Base-by-base conservation (phyloP, 2,888 invertebrate genomes). In the Nematopogon swammerdamellus region DNA sequence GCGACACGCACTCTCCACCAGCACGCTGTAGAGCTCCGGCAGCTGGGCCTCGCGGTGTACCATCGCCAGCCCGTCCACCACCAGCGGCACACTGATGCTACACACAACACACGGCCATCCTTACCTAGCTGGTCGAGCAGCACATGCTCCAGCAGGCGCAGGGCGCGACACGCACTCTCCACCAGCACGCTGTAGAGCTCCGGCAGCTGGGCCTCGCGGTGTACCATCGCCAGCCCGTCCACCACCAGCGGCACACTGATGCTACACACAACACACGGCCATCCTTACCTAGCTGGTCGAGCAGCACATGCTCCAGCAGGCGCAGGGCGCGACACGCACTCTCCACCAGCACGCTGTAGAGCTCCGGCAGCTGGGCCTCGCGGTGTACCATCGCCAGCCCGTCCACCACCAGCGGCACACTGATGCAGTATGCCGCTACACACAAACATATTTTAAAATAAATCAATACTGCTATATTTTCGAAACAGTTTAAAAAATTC, bases 261-360 rank as follows among this genome's bases (percentile, higher is more conserved):
- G 58, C 70, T 76, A 63, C 70, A 79, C 14, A n/a, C n/a, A n/a
- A n/a, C n/a, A n/a, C n/a, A n/a, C n/a, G n/a, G n/a, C n/a, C n/a
- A n/a, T n/a, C n/a, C n/a, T n/a, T n/a, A 80, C 80, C 79, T 45
- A 86, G 65, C 62, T 85, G 83, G 56, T 82, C 81, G 19, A 83
- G 65, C 46, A 90, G 68, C 19, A 83, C 83, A 58, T 77, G 77
- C 63, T 90, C 88, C 54, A 87, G 76, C 48, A 88, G 70, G 54
- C 84, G 79, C 46, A 92, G 72, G 50, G 88, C 85, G 42, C 88
- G 81, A 59, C 88, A 88, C 25, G 89, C 82, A 52, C 89, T 87
- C 63, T 91, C 90, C 4, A 91, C 86, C 4, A 92, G 70, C 55
- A 89, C 85, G 54, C 85, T 86, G 64, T 91, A 91, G 1, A 92